These are phyloP conservation scores for Stegostoma tigrinum DNA, from an alignment of 2,113 vertebrate genomes.

Conservation along the genomic window DNA sequence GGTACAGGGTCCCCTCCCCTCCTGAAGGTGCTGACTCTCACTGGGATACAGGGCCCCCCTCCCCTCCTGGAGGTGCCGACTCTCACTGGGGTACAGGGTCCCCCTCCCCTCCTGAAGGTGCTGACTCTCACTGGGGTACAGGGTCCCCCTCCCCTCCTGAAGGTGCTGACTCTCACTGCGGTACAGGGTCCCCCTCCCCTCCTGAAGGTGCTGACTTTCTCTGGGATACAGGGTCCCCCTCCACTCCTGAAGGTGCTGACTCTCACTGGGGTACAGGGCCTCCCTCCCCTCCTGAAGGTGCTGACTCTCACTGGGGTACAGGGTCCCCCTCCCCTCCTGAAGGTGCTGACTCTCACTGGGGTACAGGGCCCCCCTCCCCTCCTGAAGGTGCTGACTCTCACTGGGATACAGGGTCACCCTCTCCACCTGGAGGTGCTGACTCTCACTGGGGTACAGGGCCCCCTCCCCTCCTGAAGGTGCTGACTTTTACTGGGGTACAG, in stretches of 20 bases:
- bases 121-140: not conserved
- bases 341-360: not conserved
- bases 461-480: not conserved
- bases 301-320: not conserved
- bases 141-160: not conserved
- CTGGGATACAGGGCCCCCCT: not conserved
- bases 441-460: not conserved
- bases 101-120: not conserved
- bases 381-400: not conserved
- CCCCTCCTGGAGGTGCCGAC: not conserved
- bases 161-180: not conserved
- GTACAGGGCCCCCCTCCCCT: no score
- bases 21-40: not conserved
- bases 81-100: no score
- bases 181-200: no score
- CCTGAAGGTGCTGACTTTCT: not conserved
- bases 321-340: not conserved
- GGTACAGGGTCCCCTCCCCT: not conserved
- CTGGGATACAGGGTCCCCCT: not conserved
- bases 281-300: not conserved
- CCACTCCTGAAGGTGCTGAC: not conserved
- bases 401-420: not conserved
- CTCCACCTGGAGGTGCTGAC: not conserved
- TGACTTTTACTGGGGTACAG: no score
- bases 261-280: not conserved